phyloP scores from a whole-genome alignment of 1,140 invertebrate genomes.

The Drosophila pseudoobscura region DNA sequence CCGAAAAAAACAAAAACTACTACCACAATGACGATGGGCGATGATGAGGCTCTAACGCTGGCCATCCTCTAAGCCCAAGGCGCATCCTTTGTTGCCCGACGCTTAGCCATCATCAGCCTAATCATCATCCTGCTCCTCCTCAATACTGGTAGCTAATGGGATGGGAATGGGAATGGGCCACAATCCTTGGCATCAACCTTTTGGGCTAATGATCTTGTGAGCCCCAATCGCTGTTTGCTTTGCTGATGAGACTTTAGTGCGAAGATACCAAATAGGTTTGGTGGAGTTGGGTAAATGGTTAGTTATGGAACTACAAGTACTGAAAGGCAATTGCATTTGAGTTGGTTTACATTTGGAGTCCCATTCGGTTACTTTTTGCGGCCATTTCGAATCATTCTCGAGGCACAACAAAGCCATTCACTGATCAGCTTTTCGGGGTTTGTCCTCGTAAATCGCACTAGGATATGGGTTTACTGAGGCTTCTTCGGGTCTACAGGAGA shows the following conservation, averaged over 20 bases:
- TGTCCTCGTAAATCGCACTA: too few relatives aligned
- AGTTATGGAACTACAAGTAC: too few relatives aligned
- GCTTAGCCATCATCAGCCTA: slow-evolving; percentile 1
- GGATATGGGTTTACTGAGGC: too few relatives aligned
- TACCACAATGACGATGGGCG: slow-evolving; percentile 22
- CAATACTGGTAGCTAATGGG: not conserved
- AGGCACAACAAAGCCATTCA: too few relatives aligned
- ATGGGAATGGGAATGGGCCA: not conserved
- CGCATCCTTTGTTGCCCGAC: slow-evolving; percentile 23
- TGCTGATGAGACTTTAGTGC: not conserved
- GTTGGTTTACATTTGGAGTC: too few relatives aligned
- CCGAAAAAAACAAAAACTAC: slow-evolving; percentile 13
- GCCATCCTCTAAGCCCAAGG: slow-evolving; percentile 27
- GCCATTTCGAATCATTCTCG: too few relatives aligned
- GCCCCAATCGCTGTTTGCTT: not conserved
- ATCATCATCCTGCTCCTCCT: not conserved
- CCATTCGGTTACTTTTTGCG: too few relatives aligned
- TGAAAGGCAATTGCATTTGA: too few relatives aligned
- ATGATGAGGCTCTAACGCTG: slow-evolving; percentile 36
- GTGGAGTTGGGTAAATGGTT: too few relatives aligned
- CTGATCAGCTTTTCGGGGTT: too few relatives aligned
- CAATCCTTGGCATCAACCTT: slow-evolving; percentile 29
- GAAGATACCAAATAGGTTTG: too few relatives aligned
- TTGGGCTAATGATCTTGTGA: slow-evolving; percentile 36
- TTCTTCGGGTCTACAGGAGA: too few relatives aligned